These are phyloP conservation scores for Pardalotus punctatus DNA, from an alignment of 2,113 vertebrate genomes.

Conservation along the genomic window DNA sequence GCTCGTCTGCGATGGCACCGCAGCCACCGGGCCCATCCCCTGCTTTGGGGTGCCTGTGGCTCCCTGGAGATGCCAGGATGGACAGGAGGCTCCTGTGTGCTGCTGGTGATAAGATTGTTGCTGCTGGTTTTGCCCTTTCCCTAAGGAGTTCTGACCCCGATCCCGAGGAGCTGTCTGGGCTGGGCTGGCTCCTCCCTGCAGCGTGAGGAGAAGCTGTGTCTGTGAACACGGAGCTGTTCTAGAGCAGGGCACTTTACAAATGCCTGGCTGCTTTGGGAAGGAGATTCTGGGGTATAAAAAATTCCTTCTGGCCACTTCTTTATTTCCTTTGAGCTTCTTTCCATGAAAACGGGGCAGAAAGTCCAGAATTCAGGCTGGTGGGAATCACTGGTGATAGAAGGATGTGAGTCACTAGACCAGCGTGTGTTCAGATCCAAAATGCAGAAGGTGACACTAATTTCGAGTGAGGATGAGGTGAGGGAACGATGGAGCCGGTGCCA, in stretches of 20 bases:
- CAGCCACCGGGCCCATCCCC: fast-evolving
- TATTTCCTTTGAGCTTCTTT: background rate
- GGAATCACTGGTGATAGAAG: fast-evolving
- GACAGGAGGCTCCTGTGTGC: background rate
- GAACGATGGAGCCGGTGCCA: background rate
- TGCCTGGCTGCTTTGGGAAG: background rate
- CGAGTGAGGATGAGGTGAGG: background rate
- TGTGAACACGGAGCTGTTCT: fast-evolving
- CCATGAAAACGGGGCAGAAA: background rate
- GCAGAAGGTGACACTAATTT: background rate
- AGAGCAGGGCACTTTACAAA: background rate
- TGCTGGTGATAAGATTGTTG: background rate
- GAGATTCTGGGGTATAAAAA: fast-evolving
- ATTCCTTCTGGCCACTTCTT: background rate
- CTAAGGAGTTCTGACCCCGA: background rate
- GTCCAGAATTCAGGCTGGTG: background rate
- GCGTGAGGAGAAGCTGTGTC: fast-evolving
- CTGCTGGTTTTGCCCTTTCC: background rate
- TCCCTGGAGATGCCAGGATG: background rate
- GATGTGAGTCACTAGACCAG: background rate
- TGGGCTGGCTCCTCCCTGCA: background rate
- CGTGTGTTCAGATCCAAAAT: no score
- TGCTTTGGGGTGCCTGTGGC: background rate
- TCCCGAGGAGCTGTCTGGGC: background rate
- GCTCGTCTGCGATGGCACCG: fast-evolving